Evolutionary conservation across 2,113 vertebrate species (phyloP).

Genomic region (Rhinolophus ferrumequinum): DNA sequence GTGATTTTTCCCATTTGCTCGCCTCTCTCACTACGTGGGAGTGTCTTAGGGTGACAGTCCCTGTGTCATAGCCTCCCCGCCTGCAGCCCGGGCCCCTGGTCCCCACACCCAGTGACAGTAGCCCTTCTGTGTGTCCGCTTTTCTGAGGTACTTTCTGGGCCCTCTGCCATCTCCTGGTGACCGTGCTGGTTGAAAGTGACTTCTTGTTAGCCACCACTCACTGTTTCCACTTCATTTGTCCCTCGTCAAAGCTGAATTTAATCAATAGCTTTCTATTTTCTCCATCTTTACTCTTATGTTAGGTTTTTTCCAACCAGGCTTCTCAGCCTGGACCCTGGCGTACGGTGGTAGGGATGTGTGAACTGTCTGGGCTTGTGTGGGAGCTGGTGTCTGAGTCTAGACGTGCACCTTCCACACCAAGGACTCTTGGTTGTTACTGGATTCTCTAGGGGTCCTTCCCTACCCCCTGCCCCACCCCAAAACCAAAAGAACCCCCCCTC

Average conservation of each 20-base stretch:
- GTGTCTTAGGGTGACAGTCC: neutral
- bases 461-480: neutral
- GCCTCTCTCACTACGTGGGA: neutral
- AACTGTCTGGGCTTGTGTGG: neutral
- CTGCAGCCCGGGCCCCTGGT: neutral
- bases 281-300: neutral
- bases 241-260: neutral
- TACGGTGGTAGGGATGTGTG: rapidly evolving
- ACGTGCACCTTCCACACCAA: rapidly evolving
- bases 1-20: neutral
- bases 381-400: neutral
- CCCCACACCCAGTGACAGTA: too few relatives aligned
- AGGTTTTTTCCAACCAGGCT: neutral
- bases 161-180: neutral
- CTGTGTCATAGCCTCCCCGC: neutral
- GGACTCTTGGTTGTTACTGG: neutral
- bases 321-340: neutral
- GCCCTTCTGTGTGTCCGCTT: neutral
- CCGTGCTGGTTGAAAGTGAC: neutral
- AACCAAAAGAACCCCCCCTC: neutral
- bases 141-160: neutral
- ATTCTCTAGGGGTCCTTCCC: neutral
- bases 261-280: neutral
- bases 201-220: neutral
- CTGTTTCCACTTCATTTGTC: neutral